Percentiles rank a stretch among this genome's conserved stretches.
phyloP scores from a whole-genome alignment of 2,888 invertebrate genomes.

The Gandaritis pyraliata region DNA sequence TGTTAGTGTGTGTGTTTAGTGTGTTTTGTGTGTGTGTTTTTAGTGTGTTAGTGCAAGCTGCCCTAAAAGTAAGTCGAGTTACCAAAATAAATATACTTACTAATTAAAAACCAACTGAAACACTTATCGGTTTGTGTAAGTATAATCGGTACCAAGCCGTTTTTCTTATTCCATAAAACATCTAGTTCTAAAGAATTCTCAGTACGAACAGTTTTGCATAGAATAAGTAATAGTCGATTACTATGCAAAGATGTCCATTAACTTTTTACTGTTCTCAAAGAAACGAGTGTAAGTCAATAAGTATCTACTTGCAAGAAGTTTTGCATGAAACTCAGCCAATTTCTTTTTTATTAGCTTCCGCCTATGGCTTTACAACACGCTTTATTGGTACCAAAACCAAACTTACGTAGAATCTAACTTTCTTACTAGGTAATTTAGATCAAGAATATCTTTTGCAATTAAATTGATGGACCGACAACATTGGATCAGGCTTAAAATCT shows the following conservation, averaged over 20 bases:
- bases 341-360: not conserved
- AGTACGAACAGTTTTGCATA: constrained; percentile 47
- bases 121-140: not conserved
- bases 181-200: constrained; percentile 21
- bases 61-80: no score
- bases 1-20: no score
- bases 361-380: not conserved
- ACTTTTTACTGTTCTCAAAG: constrained; percentile 24
- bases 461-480: no score
- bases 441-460: no score
- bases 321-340: not conserved
- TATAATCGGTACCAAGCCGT: not conserved
- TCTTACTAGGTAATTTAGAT: no score
- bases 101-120: not conserved
- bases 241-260: constrained; percentile 46
- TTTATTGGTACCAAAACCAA: no score
- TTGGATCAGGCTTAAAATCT: no score
- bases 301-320: no score
- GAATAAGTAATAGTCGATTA: constrained; percentile 49
- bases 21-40: no score
- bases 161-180: constrained; percentile 11
- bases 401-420: no score
- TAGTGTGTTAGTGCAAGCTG: no score
- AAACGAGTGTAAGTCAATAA: constrained; percentile 9
- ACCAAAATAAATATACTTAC: no score